Conservation (phyloP, 2,888 invertebrate genomes). For the Tridacna gigas region DNA sequence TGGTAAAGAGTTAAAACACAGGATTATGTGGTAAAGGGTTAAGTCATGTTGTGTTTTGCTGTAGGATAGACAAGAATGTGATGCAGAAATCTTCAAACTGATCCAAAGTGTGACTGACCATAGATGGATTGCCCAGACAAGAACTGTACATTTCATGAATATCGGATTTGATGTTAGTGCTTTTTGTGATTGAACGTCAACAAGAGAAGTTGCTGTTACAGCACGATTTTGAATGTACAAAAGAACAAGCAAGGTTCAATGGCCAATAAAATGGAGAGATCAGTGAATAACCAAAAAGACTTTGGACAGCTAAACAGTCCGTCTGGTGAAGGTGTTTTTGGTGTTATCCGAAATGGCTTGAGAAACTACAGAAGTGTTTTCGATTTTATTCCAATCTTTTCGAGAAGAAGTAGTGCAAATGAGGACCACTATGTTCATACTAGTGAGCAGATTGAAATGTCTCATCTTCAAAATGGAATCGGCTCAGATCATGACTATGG, state of each 20-base stretch:
- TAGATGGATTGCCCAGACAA: no score
- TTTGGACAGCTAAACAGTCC: conserved; percentile 34
- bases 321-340: conserved; percentile 69
- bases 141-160: no score
- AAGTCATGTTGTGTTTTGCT: no score
- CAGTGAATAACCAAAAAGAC: conserved; percentile 42
- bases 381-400: conserved; percentile 60
- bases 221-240: background rate
- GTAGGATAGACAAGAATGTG: no score
- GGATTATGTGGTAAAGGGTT: no score
- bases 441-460: conserved; percentile 79
- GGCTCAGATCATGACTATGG: conserved; percentile 46
- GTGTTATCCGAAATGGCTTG: conserved; percentile 69
- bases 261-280: conserved; percentile 65
- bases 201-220: no score
- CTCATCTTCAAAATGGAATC: conserved; percentile 70
- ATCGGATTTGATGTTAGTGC: no score
- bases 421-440: conserved; percentile 46
- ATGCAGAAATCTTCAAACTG: no score
- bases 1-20: no score
- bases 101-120: no score
- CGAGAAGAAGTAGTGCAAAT: conserved; percentile 43
- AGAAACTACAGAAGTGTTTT: conserved; percentile 61
- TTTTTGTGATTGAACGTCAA: no score
- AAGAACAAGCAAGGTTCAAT: conserved; percentile 7